phyloP scores from a whole-genome alignment of 2,797 vertebrate genomes.

The Loriculus beryllinus region DNA sequence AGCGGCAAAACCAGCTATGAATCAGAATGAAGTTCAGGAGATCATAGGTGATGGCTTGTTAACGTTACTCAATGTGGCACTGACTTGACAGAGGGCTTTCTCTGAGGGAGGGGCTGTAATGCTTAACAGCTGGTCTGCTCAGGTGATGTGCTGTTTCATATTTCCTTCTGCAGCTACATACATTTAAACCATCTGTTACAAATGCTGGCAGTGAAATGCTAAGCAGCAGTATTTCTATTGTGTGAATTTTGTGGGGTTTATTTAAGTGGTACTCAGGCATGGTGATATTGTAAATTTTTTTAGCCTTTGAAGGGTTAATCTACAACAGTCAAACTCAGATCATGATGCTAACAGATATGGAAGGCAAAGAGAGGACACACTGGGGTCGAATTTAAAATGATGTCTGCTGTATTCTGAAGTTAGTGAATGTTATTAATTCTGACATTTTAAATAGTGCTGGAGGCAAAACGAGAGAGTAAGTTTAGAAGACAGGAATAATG shows the following conservation, averaged over 20 bases:
- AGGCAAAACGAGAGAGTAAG: not conserved
- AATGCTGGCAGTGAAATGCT: not conserved
- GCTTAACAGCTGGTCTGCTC: not conserved
- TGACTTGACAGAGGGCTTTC: not conserved
- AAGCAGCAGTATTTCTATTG: not conserved
- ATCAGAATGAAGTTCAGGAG: conserved; percentile 79
- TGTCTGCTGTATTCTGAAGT: not conserved
- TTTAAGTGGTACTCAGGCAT: not conserved
- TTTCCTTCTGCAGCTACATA: not conserved
- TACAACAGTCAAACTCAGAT: not conserved
- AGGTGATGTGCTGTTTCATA: not conserved
- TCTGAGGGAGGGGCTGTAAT: not conserved
- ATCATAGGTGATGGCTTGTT: conserved; percentile 74
- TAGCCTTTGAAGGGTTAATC: not conserved
- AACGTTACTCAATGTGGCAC: not conserved
- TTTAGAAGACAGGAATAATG: not conserved
- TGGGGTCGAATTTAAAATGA: not conserved
- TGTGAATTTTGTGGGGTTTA: not conserved
- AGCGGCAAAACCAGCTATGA: conserved; percentile 77
- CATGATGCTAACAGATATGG: not conserved
- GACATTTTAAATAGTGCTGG: conserved; percentile 7
- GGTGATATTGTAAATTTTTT: not conserved
- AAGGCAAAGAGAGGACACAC: not conserved
- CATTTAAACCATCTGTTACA: not conserved
- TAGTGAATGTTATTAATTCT: not conserved